A percentile compares a stretch with the other conserved stretches of the same genome.
phyloP scores from a whole-genome alignment of 2,113 vertebrate genomes.

The Centropristis striata region DNA sequence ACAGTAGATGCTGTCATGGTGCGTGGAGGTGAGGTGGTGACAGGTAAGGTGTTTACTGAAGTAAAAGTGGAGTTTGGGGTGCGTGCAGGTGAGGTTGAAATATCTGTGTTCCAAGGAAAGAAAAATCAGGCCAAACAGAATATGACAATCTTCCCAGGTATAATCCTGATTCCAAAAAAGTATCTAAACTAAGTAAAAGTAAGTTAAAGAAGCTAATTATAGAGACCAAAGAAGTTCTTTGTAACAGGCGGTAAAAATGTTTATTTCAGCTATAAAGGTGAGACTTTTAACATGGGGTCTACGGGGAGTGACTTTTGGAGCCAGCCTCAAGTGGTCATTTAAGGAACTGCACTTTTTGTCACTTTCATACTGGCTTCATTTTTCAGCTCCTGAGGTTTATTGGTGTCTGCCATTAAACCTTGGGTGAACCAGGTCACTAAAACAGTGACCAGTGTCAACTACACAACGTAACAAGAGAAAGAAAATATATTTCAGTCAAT shows the following conservation, averaged over 20 bases:
- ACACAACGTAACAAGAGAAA: not conserved
- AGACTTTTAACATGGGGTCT: too few relatives aligned
- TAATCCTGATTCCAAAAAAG: too few relatives aligned
- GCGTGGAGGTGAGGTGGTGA: slow-evolving; percentile 1
- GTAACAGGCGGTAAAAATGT: too few relatives aligned
- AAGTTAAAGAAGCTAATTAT: too few relatives aligned
- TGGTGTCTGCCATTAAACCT: not conserved
- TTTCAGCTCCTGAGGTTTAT: not conserved
- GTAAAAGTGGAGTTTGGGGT: not conserved
- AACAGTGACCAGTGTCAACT: not conserved
- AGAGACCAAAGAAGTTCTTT: too few relatives aligned
- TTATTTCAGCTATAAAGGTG: too few relatives aligned
- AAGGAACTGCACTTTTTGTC: too few relatives aligned
- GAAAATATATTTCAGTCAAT: not conserved
- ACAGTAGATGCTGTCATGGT: not conserved
- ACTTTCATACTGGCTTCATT: too few relatives aligned
- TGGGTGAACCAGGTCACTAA: not conserved
- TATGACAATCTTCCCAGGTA: not conserved
- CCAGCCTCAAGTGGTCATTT: too few relatives aligned
- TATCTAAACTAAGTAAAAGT: too few relatives aligned
- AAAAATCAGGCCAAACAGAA: slow-evolving; percentile 5
- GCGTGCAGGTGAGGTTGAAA: slow-evolving; percentile 17
- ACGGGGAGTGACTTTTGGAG: too few relatives aligned
- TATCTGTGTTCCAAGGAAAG: slow-evolving; percentile 12
- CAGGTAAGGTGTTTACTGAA: not conserved